phyloP scores from a whole-genome alignment of 2,888 invertebrate species.

The Apotomis turbidana region DNA sequence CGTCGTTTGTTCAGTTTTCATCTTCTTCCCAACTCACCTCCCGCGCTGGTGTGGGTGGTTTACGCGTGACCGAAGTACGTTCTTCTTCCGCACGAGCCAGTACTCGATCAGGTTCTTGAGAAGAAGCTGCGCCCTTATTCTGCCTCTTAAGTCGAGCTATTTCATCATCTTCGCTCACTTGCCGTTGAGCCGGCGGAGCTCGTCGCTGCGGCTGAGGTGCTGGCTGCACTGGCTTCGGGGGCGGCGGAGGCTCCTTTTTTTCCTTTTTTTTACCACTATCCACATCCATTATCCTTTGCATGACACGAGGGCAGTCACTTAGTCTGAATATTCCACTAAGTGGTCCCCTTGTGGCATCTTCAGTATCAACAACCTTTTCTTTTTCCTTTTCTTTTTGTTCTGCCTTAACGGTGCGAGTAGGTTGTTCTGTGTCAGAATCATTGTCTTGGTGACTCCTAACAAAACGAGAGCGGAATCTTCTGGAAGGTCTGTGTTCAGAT shows the following conservation, averaged over 20 bases:
- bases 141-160: conserved; percentile 94
- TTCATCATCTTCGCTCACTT: conserved; percentile 95
- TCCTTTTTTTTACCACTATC: conserved; percentile 90
- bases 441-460: conserved; percentile 88
- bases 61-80: conserved; percentile 83
- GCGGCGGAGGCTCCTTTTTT: conserved; percentile 86
- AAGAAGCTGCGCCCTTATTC: conserved; percentile 88
- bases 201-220: conserved; percentile 81
- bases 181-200: conserved; percentile 87
- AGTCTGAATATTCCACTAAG: conserved; percentile 95
- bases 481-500: conserved; percentile 83
- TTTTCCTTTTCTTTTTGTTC: conserved; percentile 85
- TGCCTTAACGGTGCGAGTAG: conserved; percentile 86
- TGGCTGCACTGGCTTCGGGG: conserved; percentile 82
- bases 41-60: conserved; percentile 88
- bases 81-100: conserved; percentile 83
- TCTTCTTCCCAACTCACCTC: conserved; percentile 90
- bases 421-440: conserved; percentile 89
- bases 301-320: conserved; percentile 94
- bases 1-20: conserved; percentile 60
- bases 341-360: conserved; percentile 93
- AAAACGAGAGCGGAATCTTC: conserved; percentile 89
- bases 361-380: conserved; percentile 92
- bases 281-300: conserved; percentile 93
- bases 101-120: conserved; percentile 85